Evolutionary conservation across 2,888 invertebrate genomes (phyloP), one percentile per base, ranked within the genome.

Genomic region (Epistrophella euchroma): DNA sequence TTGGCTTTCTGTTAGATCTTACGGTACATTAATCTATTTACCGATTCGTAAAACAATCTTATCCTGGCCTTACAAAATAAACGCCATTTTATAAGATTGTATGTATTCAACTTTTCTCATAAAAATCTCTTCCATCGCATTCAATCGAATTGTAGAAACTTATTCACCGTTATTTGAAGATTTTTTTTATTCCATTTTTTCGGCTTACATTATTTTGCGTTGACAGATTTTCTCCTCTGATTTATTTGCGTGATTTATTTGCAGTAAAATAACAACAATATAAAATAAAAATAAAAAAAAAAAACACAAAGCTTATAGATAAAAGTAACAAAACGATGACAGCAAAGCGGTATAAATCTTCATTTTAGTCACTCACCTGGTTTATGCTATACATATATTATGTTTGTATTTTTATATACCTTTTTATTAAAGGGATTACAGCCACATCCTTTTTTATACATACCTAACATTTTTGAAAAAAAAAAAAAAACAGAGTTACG

Each of bases 241-340:
- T 85, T 85, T 85, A 80, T 85, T 76, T 68, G 32, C 72, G 72
- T 85, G 75, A 80, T 85, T 80, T 85, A 80, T 85, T 80, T 35
- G 75, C 60, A 72, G 55, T 68, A 72, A 76, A 75, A 80, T 43
- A 43, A 28, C 25, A 62, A 25, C 17, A 40, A 28, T 66, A 32
- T 32, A 32, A 32, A 32, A 32, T 6, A 32, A 32, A 32, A 28
- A 25, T 2, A 78, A 74, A 70, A 84, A 74, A 62, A 37, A 35
- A 19, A 50, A 64, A 62, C 15, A 77, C 75, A 80, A 85, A 80
- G 32, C n/a, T 45, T 45, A 28, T 45, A 64, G 64, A 64, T 45
- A 64, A 32, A 66, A 35, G 13, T 43, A 75, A 47, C 56, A 52
- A 75, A 79, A 72, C 71, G 72, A 55, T 85, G 75, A 79, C 84